Evolutionary conservation across 1,140 invertebrate genomes (phyloP), one percentile per base, ranked within the genome.

Genomic region (Bradysia coprophila): DNA sequence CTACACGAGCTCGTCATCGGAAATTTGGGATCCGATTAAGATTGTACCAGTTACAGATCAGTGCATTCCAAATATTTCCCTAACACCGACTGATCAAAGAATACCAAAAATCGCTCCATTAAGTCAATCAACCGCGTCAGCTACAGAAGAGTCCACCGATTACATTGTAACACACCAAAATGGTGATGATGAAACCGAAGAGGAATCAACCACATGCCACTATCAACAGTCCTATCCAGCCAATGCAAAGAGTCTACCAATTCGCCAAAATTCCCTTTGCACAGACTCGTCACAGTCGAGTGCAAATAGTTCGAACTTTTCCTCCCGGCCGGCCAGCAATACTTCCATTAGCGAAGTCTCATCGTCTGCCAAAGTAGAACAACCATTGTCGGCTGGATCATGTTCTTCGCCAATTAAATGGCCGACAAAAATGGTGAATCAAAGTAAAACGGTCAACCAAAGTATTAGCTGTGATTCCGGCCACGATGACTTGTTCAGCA

Each of bases 1-100:
- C 48, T 80, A 79, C 51, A 70, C 73, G 22, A 76, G 71, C 44
- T 70, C 73, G 33, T 74, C 73, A 9, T 75, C 70, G 44, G 77
- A 81, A 51, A 66, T 79, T 42, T 79, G 75, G 72, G 74, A 78
- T 49, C 75, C 75, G 4, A 57, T 73, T 19, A 68, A 66, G 43
- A 16, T 36, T 6, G 6, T 9, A 36, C n/a, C 15, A 11, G 8
- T n/a, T 31, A 9, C n/a, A 9, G 8, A 9, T n/a, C 15, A 11
- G 18, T 36, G 15, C 15, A 11, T 36, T 36, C 15, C 9, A 36
- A 11, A 15, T 16, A 6, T 11, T 36, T n/a, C 15, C 10, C 5
- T 16, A 36, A 36, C 15, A 31, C n/a, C 8, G 8, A 8, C n/a
- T 8, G n/a, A 31, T 31, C 8, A 31, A 9, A 31, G 8, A 8